A percentile compares a stretch with the other conserved stretches of the same genome.
Conservation (phyloP, 2,113 vertebrate genomes). For the Ariopsis seemanni region DNA sequence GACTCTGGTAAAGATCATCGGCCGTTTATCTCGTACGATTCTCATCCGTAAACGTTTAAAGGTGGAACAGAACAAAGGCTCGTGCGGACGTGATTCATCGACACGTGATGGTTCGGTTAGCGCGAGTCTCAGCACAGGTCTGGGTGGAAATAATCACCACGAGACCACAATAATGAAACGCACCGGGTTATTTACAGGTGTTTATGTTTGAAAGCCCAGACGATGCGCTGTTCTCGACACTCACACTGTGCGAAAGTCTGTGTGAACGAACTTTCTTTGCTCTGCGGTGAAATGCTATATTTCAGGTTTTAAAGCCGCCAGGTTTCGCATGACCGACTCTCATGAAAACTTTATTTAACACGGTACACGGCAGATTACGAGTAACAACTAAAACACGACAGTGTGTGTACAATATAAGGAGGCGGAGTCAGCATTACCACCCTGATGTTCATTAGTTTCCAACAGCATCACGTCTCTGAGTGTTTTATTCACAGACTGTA, state of each 20-base stretch:
- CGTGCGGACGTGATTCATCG: not conserved
- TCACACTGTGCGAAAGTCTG: not conserved
- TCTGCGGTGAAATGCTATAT: constrained; percentile 6
- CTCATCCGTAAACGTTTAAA: not conserved
- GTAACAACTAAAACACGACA: not conserved
- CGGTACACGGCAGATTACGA: not conserved
- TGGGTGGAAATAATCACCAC: not conserved
- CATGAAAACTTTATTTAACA: too few relatives aligned
- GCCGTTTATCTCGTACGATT: not conserved
- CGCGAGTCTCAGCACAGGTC: not conserved
- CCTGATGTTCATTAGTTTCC: not conserved
- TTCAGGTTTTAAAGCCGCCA: not conserved
- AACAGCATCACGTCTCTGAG: not conserved
- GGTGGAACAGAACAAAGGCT: not conserved
- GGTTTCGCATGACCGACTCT: not conserved
- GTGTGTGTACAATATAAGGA: not conserved
- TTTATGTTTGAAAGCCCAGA: constrained; percentile 2
- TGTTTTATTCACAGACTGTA: too few relatives aligned
- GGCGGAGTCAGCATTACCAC: not conserved
- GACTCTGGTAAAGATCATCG: not conserved
- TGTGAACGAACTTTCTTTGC: not conserved
- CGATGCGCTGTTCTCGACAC: not conserved
- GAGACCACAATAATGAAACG: not conserved
- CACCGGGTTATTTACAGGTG: not conserved
- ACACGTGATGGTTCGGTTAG: not conserved